A percentile compares a stretch with the other conserved stretches of the same genome.
These are phyloP conservation scores for Ancistrus triradiatus DNA, from an alignment of 2,113 vertebrate species.

Conservation along the genomic window DNA sequence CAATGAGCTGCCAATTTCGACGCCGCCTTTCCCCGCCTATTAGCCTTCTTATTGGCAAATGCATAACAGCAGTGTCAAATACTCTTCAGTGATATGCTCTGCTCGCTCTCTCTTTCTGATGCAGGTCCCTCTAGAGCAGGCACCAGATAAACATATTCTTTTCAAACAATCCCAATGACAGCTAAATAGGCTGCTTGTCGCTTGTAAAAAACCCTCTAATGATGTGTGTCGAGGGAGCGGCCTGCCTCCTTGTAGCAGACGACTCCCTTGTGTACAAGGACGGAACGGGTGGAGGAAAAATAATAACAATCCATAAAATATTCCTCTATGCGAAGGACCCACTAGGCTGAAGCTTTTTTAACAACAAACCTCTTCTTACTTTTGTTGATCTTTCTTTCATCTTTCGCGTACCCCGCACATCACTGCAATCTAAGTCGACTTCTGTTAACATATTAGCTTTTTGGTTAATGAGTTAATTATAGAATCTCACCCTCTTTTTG, in stretches of 20 bases:
- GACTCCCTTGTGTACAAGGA: constrained; percentile 74
- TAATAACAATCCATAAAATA: constrained; percentile 69
- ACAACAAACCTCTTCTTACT: constrained; percentile 56
- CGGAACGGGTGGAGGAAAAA: constrained; percentile 59
- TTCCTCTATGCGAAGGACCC: constrained; percentile 51
- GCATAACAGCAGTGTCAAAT: constrained; percentile 73
- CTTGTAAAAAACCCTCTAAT: constrained; percentile 90
- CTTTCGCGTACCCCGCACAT: too few species aligned
- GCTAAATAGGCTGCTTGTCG: constrained; percentile 92
- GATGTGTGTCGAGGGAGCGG: constrained; percentile 88
- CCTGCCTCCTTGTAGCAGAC: constrained; percentile 78
- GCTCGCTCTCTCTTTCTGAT: constrained; percentile 62
- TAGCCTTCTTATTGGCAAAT: constrained; percentile 78
- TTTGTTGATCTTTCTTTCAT: constrained; percentile 25
- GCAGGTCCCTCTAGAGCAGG: constrained; percentile 76
- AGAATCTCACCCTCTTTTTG: too few species aligned
- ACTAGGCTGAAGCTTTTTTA: constrained; percentile 49
- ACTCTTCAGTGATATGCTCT: constrained; percentile 75
- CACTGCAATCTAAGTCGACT: too few species aligned
- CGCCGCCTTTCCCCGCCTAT: constrained; percentile 57
- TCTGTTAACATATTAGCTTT: too few species aligned
- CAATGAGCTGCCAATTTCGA: constrained; percentile 60
- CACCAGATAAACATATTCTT: constrained; percentile 84
- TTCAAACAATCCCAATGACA: constrained; percentile 93
- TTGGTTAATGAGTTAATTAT: too few species aligned